phyloP scores from a whole-genome alignment of 2,888 invertebrate species.

The Amphipyra berbera region DNA sequence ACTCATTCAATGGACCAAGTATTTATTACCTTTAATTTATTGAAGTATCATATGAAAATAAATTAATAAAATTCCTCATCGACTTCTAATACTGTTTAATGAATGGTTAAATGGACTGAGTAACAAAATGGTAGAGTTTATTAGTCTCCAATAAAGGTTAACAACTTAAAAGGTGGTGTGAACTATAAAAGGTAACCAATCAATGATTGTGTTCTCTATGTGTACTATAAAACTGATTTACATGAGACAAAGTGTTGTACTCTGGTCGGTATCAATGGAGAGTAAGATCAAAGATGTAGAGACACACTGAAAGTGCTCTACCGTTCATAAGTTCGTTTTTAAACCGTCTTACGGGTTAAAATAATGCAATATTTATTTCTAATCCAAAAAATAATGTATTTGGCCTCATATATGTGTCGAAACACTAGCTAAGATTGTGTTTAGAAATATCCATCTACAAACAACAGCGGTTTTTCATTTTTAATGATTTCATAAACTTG shows the following conservation, averaged over 20 bases:
- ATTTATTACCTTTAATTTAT: slow-evolving; percentile 9
- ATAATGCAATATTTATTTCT: no score
- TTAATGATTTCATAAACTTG: no score
- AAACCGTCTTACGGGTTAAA: no score
- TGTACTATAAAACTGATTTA: slow-evolving; percentile 56
- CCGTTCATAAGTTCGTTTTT: background rate
- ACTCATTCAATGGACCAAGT: background rate
- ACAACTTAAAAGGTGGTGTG: slow-evolving; percentile 52
- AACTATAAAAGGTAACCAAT: slow-evolving; percentile 45
- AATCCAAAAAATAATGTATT: no score
- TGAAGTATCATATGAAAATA: slow-evolving; percentile 21
- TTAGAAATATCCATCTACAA: no score
- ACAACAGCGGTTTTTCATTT: no score
- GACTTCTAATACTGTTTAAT: slow-evolving; percentile 23
- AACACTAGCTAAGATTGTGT: no score
- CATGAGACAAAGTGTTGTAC: slow-evolving; percentile 30
- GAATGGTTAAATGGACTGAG: slow-evolving; percentile 2
- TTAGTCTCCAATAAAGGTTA: slow-evolving; percentile 46
- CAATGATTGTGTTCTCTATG: slow-evolving; percentile 44
- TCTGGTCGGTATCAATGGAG: background rate
- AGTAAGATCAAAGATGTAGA: slow-evolving; percentile 6
- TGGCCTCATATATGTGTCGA: no score
- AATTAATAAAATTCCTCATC: slow-evolving; percentile 37
- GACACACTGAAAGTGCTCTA: slow-evolving; percentile 17
- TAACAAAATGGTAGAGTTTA: slow-evolving; percentile 35